These are phyloP conservation scores for Papilio xuthus DNA, from an alignment of 1,140 invertebrate species.

Conservation along the genomic window DNA sequence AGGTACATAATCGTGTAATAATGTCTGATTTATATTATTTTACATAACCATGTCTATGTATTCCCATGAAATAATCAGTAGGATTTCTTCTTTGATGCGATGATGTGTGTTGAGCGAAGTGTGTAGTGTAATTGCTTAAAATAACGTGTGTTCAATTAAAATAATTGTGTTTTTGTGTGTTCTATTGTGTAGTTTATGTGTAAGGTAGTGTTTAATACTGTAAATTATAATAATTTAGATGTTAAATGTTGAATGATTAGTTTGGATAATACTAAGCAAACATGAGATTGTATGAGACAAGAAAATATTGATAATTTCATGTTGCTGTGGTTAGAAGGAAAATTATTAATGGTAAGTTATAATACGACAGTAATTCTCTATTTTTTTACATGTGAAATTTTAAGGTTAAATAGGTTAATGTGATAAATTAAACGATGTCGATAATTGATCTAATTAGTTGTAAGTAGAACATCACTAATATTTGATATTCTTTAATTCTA, in stretches of 20 bases:
- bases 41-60: slow-evolving; percentile 66
- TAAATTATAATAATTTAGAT: slow-evolving; percentile 13
- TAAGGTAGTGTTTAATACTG: not conserved
- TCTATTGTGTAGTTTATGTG: slow-evolving; percentile 7
- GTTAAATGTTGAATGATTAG: not conserved
- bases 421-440: slow-evolving; percentile 42
- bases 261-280: slow-evolving; percentile 21
- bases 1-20: slow-evolving; percentile 45
- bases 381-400: slow-evolving; percentile 39
- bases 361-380: slow-evolving; percentile 30
- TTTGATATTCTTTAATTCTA: not conserved
- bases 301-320: slow-evolving; percentile 48
- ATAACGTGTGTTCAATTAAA: slow-evolving; percentile 23
- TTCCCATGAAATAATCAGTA: slow-evolving; percentile 77
- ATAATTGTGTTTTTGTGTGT: slow-evolving; percentile 20
- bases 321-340: slow-evolving; percentile 41
- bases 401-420: slow-evolving; percentile 32
- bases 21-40: slow-evolving; percentile 60
- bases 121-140: not conserved
- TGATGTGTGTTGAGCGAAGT: slow-evolving; percentile 39
- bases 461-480: slow-evolving; percentile 43
- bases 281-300: slow-evolving; percentile 39
- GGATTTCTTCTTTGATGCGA: slow-evolving; percentile 45
- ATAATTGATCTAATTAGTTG: slow-evolving; percentile 51
- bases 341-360: slow-evolving; percentile 50